Base-by-base conservation (phyloP, 2,888 invertebrate species). In the Agrochola lota region DNA sequence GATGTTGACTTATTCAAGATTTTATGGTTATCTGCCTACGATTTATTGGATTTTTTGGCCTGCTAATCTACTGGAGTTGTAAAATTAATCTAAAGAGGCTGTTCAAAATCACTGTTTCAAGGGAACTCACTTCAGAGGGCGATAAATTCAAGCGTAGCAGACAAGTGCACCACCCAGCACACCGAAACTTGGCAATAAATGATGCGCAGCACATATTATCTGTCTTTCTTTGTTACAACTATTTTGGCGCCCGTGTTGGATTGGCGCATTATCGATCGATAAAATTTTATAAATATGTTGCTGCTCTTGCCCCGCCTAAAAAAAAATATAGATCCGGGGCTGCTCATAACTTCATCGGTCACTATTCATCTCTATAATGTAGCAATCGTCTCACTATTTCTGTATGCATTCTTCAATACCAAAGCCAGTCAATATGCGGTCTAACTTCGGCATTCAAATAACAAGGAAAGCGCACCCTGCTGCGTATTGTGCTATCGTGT, bases 1-100 rank as follows among this genome's bases (percentile, higher is more conserved):
- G 71, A 52, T 64, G 57, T 64, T 72, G 74, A 80, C 64, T 84
- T 71, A 74, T 62, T 74, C n/a, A 23, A 55, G 67, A 71, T 68
- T 74, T 63, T 43, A 57, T 83, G 63, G 30, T 57, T 60, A 46
- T 26, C 59, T 30, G n/a, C 23, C 46, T 30, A 60, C 59, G 55
- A 60, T 43, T 63, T 59, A 64, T 64, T 74, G 63, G 12, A 2
- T 67, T 76, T 64, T 67, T 71, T 71, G 9, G 9, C 52, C 26
- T 68, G 43, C 20, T 63, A 7, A 68, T 67, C 40, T 80, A 26
- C 6, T 5, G 30, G 26, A 2, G 4, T 40, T 57, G 15, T 40
- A 62, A 62, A 59, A 62, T n/a, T 30, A 17, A 55, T 46, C 43
- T n/a, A n/a, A 40, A 70, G 9, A 43, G 20, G n/a, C n/a, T 64